phyloP scores from a whole-genome alignment of 2,113 vertebrate species.

The Antigone vipio region DNA sequence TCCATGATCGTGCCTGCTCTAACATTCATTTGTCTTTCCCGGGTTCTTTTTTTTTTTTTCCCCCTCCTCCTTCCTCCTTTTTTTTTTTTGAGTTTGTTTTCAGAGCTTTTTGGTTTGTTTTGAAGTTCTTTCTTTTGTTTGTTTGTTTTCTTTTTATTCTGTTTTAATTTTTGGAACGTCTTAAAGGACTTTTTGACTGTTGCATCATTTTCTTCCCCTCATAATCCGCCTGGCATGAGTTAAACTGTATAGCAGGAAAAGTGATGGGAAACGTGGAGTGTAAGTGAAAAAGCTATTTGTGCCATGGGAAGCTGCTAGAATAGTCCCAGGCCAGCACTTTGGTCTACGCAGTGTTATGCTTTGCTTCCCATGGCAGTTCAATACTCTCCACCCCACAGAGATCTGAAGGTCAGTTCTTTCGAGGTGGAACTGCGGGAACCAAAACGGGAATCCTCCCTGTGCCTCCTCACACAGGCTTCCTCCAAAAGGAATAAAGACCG shows the following conservation, averaged over 20 bases:
- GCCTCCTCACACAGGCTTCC: background rate
- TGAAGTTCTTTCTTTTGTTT: background rate
- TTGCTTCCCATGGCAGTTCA: constrained; percentile 40
- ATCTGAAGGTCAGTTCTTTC: constrained; percentile 49
- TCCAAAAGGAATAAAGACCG: background rate
- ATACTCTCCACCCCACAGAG: constrained; percentile 18
- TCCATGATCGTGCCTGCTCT: constrained; percentile 87
- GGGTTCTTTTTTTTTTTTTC: constrained; percentile 31
- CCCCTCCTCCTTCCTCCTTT: constrained; percentile 30
- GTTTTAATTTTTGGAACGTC: constrained; percentile 70
- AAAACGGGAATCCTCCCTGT: background rate
- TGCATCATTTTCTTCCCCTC: constrained; percentile 72
- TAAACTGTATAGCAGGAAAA: constrained; percentile 78
- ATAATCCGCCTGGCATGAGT: constrained; percentile 79
- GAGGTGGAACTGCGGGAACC: constrained; percentile 12
- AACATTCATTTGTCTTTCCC: constrained; percentile 72
- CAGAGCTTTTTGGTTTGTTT: constrained; percentile 55
- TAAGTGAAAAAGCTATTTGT: constrained; percentile 22
- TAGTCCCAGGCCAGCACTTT: constrained; percentile 6
- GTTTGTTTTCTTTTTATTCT: constrained; percentile 26
- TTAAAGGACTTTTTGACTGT: constrained; percentile 66
- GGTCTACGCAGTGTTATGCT: constrained; percentile 9
- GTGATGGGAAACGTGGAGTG: constrained; percentile 41
- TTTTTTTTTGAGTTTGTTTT: constrained; percentile 71
- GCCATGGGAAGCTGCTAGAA: constrained; percentile 35